Base-by-base conservation (phyloP, 2,888 invertebrate species). In the Pherbina coryleti region DNA sequence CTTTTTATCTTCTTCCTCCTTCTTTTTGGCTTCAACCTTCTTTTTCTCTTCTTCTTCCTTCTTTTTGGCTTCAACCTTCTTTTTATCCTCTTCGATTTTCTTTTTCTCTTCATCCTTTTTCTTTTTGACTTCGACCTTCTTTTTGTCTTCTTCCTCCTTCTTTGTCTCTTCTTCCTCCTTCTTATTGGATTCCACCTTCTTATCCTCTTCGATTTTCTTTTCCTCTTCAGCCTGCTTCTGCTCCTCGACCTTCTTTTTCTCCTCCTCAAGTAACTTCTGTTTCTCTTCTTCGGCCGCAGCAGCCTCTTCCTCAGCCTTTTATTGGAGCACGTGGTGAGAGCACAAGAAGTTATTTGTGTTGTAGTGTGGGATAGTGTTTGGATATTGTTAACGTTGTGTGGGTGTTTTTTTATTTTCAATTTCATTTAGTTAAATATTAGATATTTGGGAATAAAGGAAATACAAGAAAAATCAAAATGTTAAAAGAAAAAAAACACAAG, bases 101-200 rank as follows among this genome's bases (percentile, higher is more conserved):
- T 73, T 55, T 17, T 79, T 79, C 60, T 80, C 75, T 53, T 72
- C 67, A 14, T 74, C 78, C 79, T 90, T 91, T 22, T 90, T 86
- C 86, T 90, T 90, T 83, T 92, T 92, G 22, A 92, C 89, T 81
- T 91, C 90, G 77, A 49, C 9, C 22, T 71, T 31, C 69, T 90
- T 91, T 83, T 91, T 91, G n/a, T 55, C 53, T n/a, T 69, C 80
- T 60, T 76, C 70, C 8, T 8, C 34, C 67, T 55, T 76, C 72
- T 80, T 80, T 37, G 79, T 80, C 57, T 82, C 79, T 67, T 84
- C 78, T 9, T 14, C 70, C 78, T 14, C 70, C 78, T 80, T 81
- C 82, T 82, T 85, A 84, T 79, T 92, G 22, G 92, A 89, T 81
- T 91, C 90, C 76, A 49, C 9, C 22, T 69, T 91, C 83, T 91